Evolutionary conservation across 2,888 invertebrate species (phyloP).

Genomic region (Zootermopsis nevadensis): DNA sequence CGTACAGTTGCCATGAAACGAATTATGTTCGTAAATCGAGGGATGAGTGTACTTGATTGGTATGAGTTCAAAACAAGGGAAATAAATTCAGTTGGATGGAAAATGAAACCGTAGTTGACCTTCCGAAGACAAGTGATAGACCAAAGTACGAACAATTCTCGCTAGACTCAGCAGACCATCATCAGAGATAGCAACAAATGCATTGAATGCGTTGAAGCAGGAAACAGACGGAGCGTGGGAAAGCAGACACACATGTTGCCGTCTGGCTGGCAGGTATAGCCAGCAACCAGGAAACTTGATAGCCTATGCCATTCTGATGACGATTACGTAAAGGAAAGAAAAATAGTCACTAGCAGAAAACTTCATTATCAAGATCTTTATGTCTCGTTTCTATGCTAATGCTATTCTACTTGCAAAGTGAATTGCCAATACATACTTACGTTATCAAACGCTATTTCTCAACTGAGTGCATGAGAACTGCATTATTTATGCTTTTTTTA

Average conservation of each 20-base stretch:
- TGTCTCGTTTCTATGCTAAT: neutral
- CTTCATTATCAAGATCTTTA: neutral
- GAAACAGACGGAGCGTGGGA: neutral
- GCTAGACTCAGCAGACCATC: constrained; percentile 5
- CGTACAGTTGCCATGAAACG: too few species aligned
- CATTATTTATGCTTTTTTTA: too few species aligned
- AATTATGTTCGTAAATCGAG: too few species aligned
- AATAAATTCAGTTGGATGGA: neutral
- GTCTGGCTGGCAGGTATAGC: neutral
- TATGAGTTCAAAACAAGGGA: neutral
- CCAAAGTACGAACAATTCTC: neutral
- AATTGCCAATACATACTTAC: too few species aligned
- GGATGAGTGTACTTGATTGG: too few species aligned
- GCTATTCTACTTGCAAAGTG: neutral
- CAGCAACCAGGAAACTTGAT: constrained; percentile 3
- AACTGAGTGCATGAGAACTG: too few species aligned
- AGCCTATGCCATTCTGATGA: constrained; percentile 11
- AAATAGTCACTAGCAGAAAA: too few species aligned
- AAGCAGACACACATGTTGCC: neutral
- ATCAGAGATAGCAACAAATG: neutral
- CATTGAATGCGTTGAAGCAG: neutral
- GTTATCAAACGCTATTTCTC: too few species aligned
- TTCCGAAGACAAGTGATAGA: neutral
- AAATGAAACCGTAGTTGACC: neutral
- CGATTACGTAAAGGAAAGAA: neutral